phyloP scores from a whole-genome alignment of 2,797 vertebrate genomes.

The Lagocephalus sceleratus region DNA sequence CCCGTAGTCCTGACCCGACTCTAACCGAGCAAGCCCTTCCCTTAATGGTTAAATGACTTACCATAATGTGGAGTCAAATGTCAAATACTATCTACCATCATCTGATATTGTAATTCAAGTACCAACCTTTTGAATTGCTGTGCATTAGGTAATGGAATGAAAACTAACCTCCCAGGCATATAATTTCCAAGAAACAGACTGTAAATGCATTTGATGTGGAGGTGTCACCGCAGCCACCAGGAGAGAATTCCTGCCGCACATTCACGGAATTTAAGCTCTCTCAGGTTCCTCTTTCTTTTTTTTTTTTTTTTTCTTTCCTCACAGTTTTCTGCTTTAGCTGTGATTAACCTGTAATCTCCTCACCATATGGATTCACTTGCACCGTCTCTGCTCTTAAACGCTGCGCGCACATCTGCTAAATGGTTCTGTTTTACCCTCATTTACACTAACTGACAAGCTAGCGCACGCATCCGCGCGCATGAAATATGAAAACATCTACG shows the following conservation, averaged over 20 bases:
- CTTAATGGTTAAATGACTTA: constrained; percentile 41
- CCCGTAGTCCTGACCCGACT: constrained; percentile 4
- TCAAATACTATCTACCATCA: constrained; percentile 38
- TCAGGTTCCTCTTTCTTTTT: constrained; percentile 25
- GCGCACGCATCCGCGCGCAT: too few species aligned
- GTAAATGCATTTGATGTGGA: constrained; percentile 25
- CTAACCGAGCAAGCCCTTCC: constrained; percentile 19
- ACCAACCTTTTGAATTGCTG: constrained; percentile 42
- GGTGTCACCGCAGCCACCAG: constrained; percentile 14
- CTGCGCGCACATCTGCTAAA: too few species aligned
- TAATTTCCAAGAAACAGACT: constrained; percentile 34
- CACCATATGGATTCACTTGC: constrained; percentile 26
- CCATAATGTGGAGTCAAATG: constrained; percentile 41
- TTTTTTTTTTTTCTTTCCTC: constrained; percentile 27
- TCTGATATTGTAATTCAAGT: constrained; percentile 50
- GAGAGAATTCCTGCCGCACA: constrained; percentile 21
- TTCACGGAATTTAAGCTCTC: constrained; percentile 16
- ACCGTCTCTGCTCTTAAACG: constrained; percentile 7
- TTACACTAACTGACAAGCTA: too few species aligned
- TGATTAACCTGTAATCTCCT: constrained; percentile 18
- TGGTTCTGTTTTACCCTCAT: too few species aligned
- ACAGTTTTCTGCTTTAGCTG: constrained; percentile 9
- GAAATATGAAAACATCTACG: too few species aligned
- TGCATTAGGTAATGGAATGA: constrained; percentile 44
- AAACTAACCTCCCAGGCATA: constrained; percentile 44